Base-by-base conservation (phyloP, 1,140 invertebrate genomes). In the Geopemphigus sp. region DNA sequence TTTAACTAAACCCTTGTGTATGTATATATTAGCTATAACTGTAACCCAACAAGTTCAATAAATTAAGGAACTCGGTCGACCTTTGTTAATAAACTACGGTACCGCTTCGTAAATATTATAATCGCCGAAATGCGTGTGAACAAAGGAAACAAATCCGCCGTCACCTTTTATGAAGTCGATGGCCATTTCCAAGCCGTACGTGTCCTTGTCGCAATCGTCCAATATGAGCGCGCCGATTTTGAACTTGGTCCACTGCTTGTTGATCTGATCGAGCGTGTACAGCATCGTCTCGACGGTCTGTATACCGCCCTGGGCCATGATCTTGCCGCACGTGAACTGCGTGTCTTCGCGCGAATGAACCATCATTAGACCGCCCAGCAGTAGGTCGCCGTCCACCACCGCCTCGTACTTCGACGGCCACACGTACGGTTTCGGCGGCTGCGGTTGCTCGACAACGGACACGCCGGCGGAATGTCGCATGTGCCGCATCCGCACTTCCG, bases 111-210 rank as follows among this genome's bases (percentile, higher is more conserved):
- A n/a, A n/a, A n/a, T n/a, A n/a, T n/a, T n/a, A n/a, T n/a, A n/a
- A n/a, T n/a, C n/a, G n/a, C n/a, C n/a, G n/a, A n/a, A n/a, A n/a
- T n/a, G n/a, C n/a, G n/a, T n/a, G n/a, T n/a, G n/a, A n/a, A n/a
- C n/a, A n/a, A n/a, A n/a, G n/a, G n/a, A n/a, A n/a, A n/a, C n/a
- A n/a, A n/a, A n/a, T n/a, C n/a, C n/a, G n/a, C n/a, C 32, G 32
- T 39, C 32, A 97, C 96, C 95, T 92, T 97, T 95, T 81, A 98
- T 98, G 85, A 98, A 98, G 86, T 98, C 95, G 11, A 98, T 93
- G 11, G 95, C 94, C 91, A 98, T 97, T 84, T 98, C 95, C 54
- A 98, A 86, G 8, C 96, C 96, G 85, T 97, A 97, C 1, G 95
- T 98, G 84, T 98, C 96, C 86, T 95, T 94, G 86, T 98, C 96